Evolutionary conservation across 2,797 vertebrate genomes (phyloP).

Genomic region (Atherinosoma microstoma): DNA sequence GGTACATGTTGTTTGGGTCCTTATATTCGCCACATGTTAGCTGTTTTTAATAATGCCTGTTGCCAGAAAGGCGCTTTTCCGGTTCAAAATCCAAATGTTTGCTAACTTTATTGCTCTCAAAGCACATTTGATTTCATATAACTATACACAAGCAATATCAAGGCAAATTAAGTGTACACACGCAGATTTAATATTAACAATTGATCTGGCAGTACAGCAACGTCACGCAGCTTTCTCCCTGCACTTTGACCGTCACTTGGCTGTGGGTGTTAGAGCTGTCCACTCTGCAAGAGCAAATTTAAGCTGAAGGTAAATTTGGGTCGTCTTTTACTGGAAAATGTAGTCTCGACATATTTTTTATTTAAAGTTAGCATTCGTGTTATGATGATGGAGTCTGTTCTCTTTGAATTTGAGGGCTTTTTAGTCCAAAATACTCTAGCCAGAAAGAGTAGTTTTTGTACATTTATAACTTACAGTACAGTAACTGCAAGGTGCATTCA

Average conservation of each 20-base stretch:
- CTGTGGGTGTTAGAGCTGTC: not conserved
- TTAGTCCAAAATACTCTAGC: not conserved
- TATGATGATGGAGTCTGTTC: not conserved
- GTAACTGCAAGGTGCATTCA: not conserved
- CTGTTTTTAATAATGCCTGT: conserved; percentile 59
- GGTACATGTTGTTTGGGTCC: conserved; percentile 73
- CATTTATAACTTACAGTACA: not conserved
- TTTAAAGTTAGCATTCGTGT: not conserved
- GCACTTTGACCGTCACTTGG: conserved; percentile 28
- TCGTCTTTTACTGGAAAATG: not conserved
- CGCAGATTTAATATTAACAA: not conserved
- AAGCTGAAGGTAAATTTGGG: conserved; percentile 57
- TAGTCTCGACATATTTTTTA: not conserved
- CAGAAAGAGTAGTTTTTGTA: not conserved
- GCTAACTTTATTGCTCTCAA: too few species aligned
- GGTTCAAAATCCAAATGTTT: too few species aligned
- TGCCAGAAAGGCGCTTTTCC: not conserved
- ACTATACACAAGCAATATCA: rapidly evolving
- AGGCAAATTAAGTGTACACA: rapidly evolving
- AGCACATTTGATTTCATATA: rapidly evolving
- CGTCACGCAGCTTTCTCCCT: not conserved
- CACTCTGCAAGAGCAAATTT: conserved; percentile 15
- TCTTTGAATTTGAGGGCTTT: not conserved
- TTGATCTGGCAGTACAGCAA: conserved; percentile 29
- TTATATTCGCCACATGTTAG: conserved; percentile 25